Conservation (phyloP, 2,888 invertebrate genomes). For the Coecobrya sp. region DNA sequence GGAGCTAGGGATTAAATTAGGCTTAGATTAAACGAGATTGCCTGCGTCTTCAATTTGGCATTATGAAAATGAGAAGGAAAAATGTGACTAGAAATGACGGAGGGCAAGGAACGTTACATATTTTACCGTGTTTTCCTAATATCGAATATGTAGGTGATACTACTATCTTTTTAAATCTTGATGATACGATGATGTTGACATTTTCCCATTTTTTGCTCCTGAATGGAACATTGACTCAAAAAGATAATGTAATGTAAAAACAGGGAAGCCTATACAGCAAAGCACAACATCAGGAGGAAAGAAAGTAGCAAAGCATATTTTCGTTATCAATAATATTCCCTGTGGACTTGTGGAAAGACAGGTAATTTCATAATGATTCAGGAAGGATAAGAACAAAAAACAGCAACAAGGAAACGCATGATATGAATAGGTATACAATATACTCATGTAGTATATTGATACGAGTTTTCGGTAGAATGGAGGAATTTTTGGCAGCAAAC, state of each 20-base stretch:
- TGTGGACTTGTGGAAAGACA: conserved; percentile 46
- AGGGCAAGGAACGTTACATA: conserved; percentile 9
- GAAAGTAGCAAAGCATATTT: conserved; percentile 1
- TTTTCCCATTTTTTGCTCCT: conserved; percentile 1
- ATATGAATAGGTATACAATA: background rate
- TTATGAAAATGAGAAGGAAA: conserved; percentile 2
- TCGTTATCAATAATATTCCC: conserved; percentile 45
- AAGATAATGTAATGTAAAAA: conserved; percentile 5
- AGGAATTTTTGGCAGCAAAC: conserved; percentile 40
- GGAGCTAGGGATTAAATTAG: conserved; percentile 7
- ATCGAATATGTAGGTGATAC: background rate
- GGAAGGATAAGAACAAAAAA: conserved; percentile 28
- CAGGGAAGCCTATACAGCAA: background rate
- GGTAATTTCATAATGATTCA: conserved; percentile 55
- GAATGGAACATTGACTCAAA: conserved; percentile 2
- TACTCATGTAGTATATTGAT: background rate
- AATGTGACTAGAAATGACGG: background rate
- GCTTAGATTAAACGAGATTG: background rate
- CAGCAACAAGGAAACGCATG: conserved; percentile 33
- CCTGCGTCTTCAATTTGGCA: background rate
- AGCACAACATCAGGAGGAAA: background rate
- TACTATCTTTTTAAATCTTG: conserved; percentile 9
- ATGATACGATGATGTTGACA: conserved; percentile 36
- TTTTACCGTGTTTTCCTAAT: background rate
- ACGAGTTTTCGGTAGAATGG: background rate